phyloP scores from a whole-genome alignment of 2,113 vertebrate species.

The Anguilla japonica region DNA sequence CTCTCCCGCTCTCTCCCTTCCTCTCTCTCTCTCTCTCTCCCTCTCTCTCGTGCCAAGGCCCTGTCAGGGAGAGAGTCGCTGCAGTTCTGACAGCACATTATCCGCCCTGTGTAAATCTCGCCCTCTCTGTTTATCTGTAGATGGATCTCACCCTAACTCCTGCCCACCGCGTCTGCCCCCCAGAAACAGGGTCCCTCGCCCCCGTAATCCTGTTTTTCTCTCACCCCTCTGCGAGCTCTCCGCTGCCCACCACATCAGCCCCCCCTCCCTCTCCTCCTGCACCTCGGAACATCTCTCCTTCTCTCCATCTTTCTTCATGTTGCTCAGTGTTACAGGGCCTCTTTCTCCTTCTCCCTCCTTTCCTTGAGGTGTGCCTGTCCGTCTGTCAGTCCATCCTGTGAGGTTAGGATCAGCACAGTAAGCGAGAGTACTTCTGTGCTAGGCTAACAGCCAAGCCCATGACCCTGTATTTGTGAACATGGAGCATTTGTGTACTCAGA shows the following conservation, averaged over 20 bases:
- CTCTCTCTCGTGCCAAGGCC: slow-evolving; percentile 4
- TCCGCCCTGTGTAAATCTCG: neutral
- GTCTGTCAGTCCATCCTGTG: neutral
- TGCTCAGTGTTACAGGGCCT: neutral
- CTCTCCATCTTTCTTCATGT: neutral
- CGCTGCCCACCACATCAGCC: neutral
- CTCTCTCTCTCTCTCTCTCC: neutral
- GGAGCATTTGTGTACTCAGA: neutral
- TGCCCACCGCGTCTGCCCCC: neutral
- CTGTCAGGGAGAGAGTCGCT: neutral
- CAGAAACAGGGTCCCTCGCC: neutral
- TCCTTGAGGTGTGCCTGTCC: neutral
- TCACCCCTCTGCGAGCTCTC: neutral
- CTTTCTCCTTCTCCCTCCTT: neutral
- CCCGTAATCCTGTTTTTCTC: slow-evolving; percentile 3
- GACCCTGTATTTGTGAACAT: neutral
- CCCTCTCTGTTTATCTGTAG: neutral
- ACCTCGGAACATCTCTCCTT: neutral
- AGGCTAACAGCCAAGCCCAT: too few species aligned
- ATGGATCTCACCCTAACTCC: neutral
- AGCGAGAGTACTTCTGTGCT: neutral
- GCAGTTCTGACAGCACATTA: neutral
- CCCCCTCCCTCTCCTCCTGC: neutral
- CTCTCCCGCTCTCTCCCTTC: neutral
- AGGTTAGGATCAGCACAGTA: too few species aligned